A percentile compares a stretch with the other conserved stretches of the same genome.
Conservation (phyloP, 1,140 invertebrate genomes). For the Tribolium castaneum region DNA sequence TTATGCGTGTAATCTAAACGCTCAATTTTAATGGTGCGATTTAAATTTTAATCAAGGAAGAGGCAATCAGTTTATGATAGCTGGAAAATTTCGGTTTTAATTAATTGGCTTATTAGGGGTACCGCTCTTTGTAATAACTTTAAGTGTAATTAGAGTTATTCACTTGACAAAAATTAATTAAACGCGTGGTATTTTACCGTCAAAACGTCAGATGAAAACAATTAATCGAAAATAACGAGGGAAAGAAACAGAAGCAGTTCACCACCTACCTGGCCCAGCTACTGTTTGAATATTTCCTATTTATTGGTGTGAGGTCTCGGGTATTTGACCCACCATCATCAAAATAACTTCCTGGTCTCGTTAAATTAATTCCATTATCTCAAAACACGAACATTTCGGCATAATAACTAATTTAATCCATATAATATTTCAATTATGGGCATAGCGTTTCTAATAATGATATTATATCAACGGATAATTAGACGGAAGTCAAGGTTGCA, state of each 20-base stretch:
- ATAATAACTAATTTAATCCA: constrained; percentile 13
- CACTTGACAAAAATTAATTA: constrained; percentile 41
- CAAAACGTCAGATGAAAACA: constrained; percentile 32
- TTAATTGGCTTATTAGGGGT: not conserved
- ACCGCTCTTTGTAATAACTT: not conserved
- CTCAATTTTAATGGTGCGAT: not conserved
- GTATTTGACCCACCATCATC: not conserved
- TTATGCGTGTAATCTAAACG: not conserved
- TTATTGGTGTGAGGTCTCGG: constrained; percentile 37
- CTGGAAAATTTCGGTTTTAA: constrained; percentile 6
- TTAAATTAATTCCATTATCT: constrained; percentile 28
- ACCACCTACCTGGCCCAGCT: constrained; percentile 33
- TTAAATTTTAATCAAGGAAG: constrained; percentile 24
- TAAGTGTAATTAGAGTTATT: not conserved
- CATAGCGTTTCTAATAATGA: constrained; percentile 14
- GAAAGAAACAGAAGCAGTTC: not conserved
- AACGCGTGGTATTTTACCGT: constrained; percentile 37
- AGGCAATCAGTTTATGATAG: not conserved
- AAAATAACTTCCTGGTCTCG: constrained; percentile 22
- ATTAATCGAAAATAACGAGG: constrained; percentile 41
- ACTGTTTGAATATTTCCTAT: constrained; percentile 35
- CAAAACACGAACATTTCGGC: constrained; percentile 9
- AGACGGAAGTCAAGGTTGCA: constrained; percentile 22
- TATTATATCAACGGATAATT: constrained; percentile 27
- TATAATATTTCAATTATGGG: constrained; percentile 23